Evolutionary conservation across 2,888 invertebrate species (phyloP).

Genomic region (Drosophila bunnanda): DNA sequence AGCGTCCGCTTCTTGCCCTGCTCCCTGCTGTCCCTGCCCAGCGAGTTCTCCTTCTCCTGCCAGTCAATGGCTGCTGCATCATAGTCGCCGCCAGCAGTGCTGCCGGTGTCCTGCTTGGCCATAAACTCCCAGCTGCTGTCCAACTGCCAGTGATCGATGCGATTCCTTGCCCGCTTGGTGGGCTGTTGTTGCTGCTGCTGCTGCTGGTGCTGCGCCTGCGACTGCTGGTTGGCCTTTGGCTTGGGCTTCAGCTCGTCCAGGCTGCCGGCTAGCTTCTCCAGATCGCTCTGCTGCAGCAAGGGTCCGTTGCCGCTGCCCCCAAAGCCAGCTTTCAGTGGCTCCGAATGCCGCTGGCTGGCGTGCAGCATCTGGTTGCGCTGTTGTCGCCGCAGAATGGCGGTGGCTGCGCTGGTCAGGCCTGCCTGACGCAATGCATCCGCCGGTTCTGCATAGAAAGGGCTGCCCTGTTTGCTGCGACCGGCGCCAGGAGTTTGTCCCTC

Average conservation of each 20-base stretch:
- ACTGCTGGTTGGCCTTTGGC: constrained; percentile 62
- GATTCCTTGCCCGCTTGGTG: constrained; percentile 82
- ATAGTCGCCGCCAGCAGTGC: constrained; percentile 79
- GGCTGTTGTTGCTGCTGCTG: constrained; percentile 58
- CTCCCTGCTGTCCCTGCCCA: constrained; percentile 69
- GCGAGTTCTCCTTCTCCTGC: constrained; percentile 81
- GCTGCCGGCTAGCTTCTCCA: constrained; percentile 84
- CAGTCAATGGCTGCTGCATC: constrained; percentile 80
- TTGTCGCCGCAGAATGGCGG: constrained; percentile 83
- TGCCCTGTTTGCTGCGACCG: constrained; percentile 88
- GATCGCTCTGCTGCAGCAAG: constrained; percentile 87
- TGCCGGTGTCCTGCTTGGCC: constrained; percentile 86
- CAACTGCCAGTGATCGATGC: constrained; percentile 90
- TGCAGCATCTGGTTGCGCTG: constrained; percentile 82
- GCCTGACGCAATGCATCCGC: constrained; percentile 90
- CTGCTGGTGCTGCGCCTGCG: constrained; percentile 50
- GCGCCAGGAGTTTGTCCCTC: constrained; percentile 63
- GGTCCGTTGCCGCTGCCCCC: constrained; percentile 84
- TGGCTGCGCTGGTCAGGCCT: constrained; percentile 75
- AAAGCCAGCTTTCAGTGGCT: constrained; percentile 86
- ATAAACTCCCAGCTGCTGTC: constrained; percentile 97
- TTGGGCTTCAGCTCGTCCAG: constrained; percentile 83
- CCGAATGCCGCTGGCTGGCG: constrained; percentile 87
- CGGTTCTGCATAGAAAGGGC: constrained; percentile 95
- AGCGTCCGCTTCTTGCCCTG: constrained; percentile 85